Evolutionary conservation across 2,113 vertebrate genomes (phyloP), one percentile per base, ranked within the genome.

Genomic region (Chaenocephalus aceratus): DNA sequence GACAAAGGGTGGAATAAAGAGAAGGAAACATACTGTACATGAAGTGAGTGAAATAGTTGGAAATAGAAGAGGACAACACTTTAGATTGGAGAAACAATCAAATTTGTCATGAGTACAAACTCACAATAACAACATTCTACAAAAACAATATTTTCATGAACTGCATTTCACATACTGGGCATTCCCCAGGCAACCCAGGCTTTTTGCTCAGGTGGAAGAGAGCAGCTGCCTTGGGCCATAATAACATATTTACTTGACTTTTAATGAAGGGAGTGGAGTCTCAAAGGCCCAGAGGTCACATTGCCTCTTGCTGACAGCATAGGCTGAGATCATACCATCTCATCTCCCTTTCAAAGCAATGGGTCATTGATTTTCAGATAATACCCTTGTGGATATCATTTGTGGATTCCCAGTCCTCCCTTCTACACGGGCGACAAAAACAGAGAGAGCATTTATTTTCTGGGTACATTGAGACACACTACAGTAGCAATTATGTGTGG

Each of bases 201-300:
- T 68, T 54, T 71, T 56, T 0, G 46, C 26, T 63, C 18, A 60
- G 49, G 79, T 63, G 66, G 15, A 74, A 64, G 81, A 21, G 72
- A 77, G 70, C 0, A 13, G 53, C 65, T 52, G 89, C 84, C 79
- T 67, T 69, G 74, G 71, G 82, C 73, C 45, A 75, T 21, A 46
- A 71, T 51, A 76, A 82, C 60, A 74, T 76, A 36, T 88, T 87
- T 83, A 81, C 77, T 66, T 74, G 75, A 75, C 60, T 79, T 53
- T 80, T 77, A 73, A 84, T 82, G 80, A 81, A 68, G 64, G 41
- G 26, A 13, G 68, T 67, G 75, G 63, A 71, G 67, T 75, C 65
- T 64, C 57, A 16, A 15, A 46, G 71, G 13, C 36, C 10, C 56
- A 16, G 26, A 88, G 61, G 62, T 80, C 79, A 65, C 16, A 0